Evolutionary conservation across 2,113 vertebrate species (phyloP), one percentile per base, ranked within the genome.

Genomic region (Willisornis vidua): DNA sequence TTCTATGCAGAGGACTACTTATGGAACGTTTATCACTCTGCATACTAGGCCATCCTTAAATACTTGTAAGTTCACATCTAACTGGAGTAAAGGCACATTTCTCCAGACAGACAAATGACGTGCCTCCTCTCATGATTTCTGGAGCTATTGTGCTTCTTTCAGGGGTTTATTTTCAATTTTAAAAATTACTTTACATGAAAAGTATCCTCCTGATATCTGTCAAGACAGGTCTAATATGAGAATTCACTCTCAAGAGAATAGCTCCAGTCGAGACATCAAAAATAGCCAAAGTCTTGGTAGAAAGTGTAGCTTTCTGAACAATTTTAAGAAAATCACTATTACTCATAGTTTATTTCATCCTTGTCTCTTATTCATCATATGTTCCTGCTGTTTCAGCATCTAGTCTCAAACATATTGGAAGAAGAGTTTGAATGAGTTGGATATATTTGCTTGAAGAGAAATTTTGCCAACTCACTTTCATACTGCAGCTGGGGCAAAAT

Each of bases 401-500:
- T 80, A 70, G 57, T 79, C 94, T 94, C 91, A 95, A 90, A 87
- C 90, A 96, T 93, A 97, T 74, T 96, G 86, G 72, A 93, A 93
- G 74, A 61, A 79, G 82, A 87, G 91, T 93, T 95, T 85, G 85
- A 90, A 80, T 90, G 90, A 89, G 75, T 62, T 92, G 66, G 58
- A 58, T 79, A 87, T 74, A 85, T 96, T 96, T 94, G 62, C 63
- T 94, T 93, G 82, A 97, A 86, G 87, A 88, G 45, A 91, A 83
- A 68, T 75, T 95, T 71, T 95, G 94, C 91, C 96, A 97, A 59
- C 83, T 96, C 41, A 52, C 94, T 95, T 96, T 93, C 94, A 74
- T 72, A 71, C 77, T 97, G 96, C 95, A 97, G 83, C 97, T 97
- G 95, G 76, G 95, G 96, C 94, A 96, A 93, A 97, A 95, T 71